These are phyloP conservation scores for Cheilinus undulatus DNA, from an alignment of 2,113 vertebrate species.

Conservation along the genomic window DNA sequence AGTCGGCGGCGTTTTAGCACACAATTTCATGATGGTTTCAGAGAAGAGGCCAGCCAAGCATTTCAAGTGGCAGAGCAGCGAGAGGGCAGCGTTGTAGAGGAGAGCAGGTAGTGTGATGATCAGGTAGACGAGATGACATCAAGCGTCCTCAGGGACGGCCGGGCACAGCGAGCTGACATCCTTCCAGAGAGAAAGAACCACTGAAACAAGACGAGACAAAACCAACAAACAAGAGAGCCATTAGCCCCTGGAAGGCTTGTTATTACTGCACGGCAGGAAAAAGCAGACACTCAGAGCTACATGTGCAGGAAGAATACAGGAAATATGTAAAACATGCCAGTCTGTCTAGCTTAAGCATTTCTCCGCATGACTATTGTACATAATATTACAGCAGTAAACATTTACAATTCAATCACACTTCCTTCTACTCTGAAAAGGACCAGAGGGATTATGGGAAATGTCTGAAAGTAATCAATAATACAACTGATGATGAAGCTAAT, in stretches of 20 bases:
- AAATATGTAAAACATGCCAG: neutral
- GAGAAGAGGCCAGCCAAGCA: conserved; percentile 79
- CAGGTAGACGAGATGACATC: conserved; percentile 79
- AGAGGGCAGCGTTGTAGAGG: conserved; percentile 72
- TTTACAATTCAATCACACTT: neutral
- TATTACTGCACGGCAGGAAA: conserved; percentile 50
- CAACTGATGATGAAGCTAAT: neutral
- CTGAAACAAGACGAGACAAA: conserved; percentile 69
- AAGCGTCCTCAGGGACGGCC: conserved; percentile 74
- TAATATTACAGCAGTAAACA: neutral
- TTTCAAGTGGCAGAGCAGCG: conserved; percentile 76
- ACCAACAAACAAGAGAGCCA: conserved; percentile 69
- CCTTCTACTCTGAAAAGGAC: neutral
- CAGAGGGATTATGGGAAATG: neutral
- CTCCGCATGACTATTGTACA: no score
- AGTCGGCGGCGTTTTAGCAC: conserved; percentile 53
- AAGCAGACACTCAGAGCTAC: conserved; percentile 25
- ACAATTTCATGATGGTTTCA: conserved; percentile 74
- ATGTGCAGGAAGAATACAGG: neutral
- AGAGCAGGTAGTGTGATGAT: conserved; percentile 77
- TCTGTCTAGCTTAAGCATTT: neutral
- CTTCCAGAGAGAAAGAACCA: conserved; percentile 60
- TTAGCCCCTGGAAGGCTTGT: conserved; percentile 49
- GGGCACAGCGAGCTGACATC: conserved; percentile 57
- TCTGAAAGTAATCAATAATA: neutral